Evolutionary conservation across 1,140 invertebrate species (phyloP), one percentile per base, ranked within the genome.

Genomic region (Sogatella furcifera): DNA sequence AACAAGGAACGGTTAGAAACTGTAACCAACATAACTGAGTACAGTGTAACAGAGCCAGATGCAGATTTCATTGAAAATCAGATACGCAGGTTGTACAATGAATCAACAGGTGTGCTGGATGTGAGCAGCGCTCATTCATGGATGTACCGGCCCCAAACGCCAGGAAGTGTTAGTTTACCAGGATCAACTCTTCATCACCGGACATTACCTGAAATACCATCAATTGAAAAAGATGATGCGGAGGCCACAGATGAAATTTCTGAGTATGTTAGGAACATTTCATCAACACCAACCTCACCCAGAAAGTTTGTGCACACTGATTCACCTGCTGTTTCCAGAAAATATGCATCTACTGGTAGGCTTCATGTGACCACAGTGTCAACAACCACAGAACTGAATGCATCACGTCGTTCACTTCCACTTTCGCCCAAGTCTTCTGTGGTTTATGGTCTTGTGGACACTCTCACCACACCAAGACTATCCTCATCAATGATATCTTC

Each of bases 31-130:
- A 57, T 11, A 72, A 74, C 68, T 69, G 72, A 62, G 74, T 77
- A 63, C 71, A 73, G 57, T 78, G 81, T 65, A 73, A 76, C 46
- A 28, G 81, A 84, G 70, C 75, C 84, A 70, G 81, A 84, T 67
- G 77, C 80, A 19, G 83, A 80, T 69, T 82, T 81, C 61, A 81
- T 86, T 65, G 84, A 86, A 65, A 82, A 86, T 69, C 81, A 86
- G 66, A 69, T 88, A 57, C 77, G 82, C 67, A 81, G 81, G 68
- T 79, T 87, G 52, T 86, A 85, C 63, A 75, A 80, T 1, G 80
- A 82, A 68, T 79, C 49, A 84, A 88, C 63, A n/a, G 28, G 46
- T 49, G 46, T 8, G 4, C 5, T 11, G 6, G 46, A 28, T 28
- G 24, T 28, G 2, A 28, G 24, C 6, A 28, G 46, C 17, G 2